Evolutionary conservation across 2,113 vertebrate species (phyloP).

Genomic region (Martes martes): DNA sequence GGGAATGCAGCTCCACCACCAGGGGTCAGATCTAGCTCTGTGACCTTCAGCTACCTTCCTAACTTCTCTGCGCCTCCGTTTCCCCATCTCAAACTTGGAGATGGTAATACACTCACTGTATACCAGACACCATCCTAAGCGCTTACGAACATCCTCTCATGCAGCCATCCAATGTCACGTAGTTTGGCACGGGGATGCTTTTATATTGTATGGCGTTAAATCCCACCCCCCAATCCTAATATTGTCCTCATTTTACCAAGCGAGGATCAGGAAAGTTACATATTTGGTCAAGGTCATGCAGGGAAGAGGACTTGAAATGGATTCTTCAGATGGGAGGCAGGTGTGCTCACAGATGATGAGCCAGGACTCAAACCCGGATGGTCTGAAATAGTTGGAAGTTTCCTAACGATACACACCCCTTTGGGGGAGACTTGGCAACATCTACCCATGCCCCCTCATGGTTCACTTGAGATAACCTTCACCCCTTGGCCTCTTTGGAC

Average conservation of each 20-base stretch:
- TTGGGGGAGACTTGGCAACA: not conserved
- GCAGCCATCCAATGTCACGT: too few species aligned
- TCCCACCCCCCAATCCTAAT: not conserved
- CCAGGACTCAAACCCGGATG: not conserved
- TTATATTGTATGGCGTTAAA: not conserved
- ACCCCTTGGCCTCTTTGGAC: not conserved
- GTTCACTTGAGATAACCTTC: not conserved
- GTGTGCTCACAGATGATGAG: not conserved
- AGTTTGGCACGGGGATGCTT: not conserved
- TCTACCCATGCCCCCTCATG: rapidly evolving
- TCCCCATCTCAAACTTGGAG: not conserved
- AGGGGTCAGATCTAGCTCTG: not conserved
- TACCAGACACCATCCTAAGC: not conserved
- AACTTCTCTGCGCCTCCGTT: not conserved
- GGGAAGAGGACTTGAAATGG: not conserved
- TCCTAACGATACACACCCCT: rapidly evolving
- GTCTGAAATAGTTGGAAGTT: not conserved
- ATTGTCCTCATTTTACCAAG: not conserved
- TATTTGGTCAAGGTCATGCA: not conserved
- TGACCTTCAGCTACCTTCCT: not conserved
- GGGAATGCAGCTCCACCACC: rapidly evolving
- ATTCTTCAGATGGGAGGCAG: not conserved
- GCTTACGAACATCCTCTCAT: rapidly evolving
- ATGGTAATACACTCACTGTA: not conserved
- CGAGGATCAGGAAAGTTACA: not conserved